Percentiles rank a stretch among this genome's conserved stretches.
Evolutionary conservation across 2,888 invertebrate species (phyloP).

Genomic region (Hypomecis atomaria): DNA sequence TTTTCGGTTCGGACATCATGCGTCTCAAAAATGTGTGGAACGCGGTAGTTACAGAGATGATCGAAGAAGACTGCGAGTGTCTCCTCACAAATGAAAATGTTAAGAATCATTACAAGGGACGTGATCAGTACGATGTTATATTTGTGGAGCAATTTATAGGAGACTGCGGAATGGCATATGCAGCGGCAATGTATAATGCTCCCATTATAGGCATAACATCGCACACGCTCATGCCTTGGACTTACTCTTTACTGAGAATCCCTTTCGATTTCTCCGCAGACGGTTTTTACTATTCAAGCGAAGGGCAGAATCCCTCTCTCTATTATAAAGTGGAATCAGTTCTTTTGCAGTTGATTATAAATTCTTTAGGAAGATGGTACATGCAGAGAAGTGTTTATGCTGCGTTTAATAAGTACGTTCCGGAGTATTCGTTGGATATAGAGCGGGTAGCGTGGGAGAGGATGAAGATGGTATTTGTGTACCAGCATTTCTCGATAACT

Average conservation of each 20-base stretch:
- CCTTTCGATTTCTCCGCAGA: constrained; percentile 78
- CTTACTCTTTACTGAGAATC: constrained; percentile 71
- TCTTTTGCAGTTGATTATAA: constrained; percentile 50
- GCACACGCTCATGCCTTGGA: constrained; percentile 76
- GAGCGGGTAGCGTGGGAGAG: constrained; percentile 70
- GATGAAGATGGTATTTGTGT: constrained; percentile 82
- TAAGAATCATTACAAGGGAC: constrained; percentile 48
- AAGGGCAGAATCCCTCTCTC: constrained; percentile 57
- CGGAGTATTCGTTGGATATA: constrained; percentile 73
- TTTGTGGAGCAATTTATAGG: constrained; percentile 76
- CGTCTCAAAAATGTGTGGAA: constrained; percentile 45
- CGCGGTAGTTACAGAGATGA: constrained; percentile 40
- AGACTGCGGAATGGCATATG: constrained; percentile 71
- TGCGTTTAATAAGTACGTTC: constrained; percentile 66
- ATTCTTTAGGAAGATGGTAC: constrained; percentile 50
- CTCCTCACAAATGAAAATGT: constrained; percentile 59
- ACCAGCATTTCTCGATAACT: constrained; percentile 85
- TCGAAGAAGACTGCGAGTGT: constrained; percentile 51
- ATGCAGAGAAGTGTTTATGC: constrained; percentile 62
- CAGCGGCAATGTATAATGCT: constrained; percentile 62
- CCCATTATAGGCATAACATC: constrained; percentile 84
- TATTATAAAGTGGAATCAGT: constrained; percentile 57
- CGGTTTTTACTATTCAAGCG: constrained; percentile 69
- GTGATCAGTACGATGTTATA: constrained; percentile 70
- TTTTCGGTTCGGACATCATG: constrained; percentile 36